Percentiles rank a stretch among this genome's conserved stretches.
These are phyloP conservation scores for Ectemnius continuus DNA, from an alignment of 2,888 invertebrate genomes.

Conservation along the genomic window DNA sequence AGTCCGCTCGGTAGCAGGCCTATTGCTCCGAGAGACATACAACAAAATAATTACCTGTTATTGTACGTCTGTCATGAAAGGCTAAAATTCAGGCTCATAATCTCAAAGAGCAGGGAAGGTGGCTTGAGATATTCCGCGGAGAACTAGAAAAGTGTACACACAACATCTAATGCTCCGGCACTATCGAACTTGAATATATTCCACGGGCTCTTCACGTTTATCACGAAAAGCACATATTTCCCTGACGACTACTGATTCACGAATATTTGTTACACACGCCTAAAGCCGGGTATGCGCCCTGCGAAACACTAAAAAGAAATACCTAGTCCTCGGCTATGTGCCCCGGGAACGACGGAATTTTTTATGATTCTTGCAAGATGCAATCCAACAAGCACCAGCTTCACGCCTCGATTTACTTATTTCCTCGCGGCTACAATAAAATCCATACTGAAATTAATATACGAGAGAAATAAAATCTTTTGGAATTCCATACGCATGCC, in stretches of 20 bases:
- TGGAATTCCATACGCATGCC: too few species aligned
- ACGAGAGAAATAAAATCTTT: too few species aligned
- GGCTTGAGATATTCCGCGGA: constrained; percentile 10
- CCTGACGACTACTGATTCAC: constrained; percentile 35
- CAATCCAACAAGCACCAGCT: too few species aligned
- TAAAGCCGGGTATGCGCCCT: constrained; percentile 23
- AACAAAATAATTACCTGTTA: constrained; percentile 47
- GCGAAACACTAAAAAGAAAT: neutral
- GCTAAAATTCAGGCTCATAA: constrained; percentile 53
- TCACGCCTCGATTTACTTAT: too few species aligned
- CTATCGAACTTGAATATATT: constrained; percentile 22
- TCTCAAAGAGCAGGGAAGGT: constrained; percentile 29
- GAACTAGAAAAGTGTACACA: constrained; percentile 24
- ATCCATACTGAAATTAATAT: too few species aligned
- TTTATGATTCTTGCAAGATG: too few species aligned
- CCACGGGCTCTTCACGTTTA: constrained; percentile 32
- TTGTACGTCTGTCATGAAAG: constrained; percentile 50
- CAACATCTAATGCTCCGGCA: constrained; percentile 33
- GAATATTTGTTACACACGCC: constrained; percentile 19
- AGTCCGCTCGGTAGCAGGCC: neutral
- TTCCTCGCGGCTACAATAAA: too few species aligned
- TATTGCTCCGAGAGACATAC: neutral
- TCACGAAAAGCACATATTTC: constrained; percentile 38
- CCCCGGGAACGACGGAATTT: too few species aligned
- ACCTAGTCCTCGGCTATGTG: neutral